Conservation (phyloP, 2,113 vertebrate species). For the Megalops atlanticus region DNA sequence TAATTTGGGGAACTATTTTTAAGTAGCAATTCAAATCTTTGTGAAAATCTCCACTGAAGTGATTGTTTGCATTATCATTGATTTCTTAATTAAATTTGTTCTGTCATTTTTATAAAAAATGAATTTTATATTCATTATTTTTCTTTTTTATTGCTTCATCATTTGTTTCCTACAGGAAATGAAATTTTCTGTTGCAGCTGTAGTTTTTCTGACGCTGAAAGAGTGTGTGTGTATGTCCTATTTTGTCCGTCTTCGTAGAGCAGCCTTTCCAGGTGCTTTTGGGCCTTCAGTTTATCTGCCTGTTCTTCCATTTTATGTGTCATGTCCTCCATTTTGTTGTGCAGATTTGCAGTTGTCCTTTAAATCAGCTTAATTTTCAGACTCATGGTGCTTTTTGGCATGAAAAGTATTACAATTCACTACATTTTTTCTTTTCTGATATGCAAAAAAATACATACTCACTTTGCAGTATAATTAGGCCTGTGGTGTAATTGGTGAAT, state of each 20-base stretch:
- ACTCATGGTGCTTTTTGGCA: not conserved
- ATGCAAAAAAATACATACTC: not conserved
- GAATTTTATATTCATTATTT: not conserved
- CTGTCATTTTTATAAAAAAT: constrained; percentile 2
- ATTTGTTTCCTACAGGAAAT: constrained; percentile 13
- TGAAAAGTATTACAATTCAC: not conserved
- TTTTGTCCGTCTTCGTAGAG: constrained; percentile 14
- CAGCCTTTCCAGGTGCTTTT: not conserved
- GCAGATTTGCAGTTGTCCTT: not conserved
- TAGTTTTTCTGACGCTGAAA: not conserved
- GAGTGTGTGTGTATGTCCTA: not conserved
- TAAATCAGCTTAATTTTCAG: constrained; percentile 13
- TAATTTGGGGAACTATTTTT: constrained; percentile 14
- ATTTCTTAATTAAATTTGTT: not conserved
- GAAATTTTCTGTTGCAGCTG: not conserved
- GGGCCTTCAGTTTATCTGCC: constrained; percentile 10
- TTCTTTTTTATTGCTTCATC: constrained; percentile 17
- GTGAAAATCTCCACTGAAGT: not conserved
- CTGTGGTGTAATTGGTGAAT: not conserved
- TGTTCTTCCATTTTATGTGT: constrained; percentile 40
- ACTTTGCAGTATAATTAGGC: not conserved
- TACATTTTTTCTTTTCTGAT: too few species aligned
- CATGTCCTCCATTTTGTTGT: constrained; percentile 27
- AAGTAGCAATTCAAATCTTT: constrained; percentile 16
- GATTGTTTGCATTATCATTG: not conserved